Base-by-base conservation (phyloP, 2,888 invertebrate genomes). In the Meta bourneti region DNA sequence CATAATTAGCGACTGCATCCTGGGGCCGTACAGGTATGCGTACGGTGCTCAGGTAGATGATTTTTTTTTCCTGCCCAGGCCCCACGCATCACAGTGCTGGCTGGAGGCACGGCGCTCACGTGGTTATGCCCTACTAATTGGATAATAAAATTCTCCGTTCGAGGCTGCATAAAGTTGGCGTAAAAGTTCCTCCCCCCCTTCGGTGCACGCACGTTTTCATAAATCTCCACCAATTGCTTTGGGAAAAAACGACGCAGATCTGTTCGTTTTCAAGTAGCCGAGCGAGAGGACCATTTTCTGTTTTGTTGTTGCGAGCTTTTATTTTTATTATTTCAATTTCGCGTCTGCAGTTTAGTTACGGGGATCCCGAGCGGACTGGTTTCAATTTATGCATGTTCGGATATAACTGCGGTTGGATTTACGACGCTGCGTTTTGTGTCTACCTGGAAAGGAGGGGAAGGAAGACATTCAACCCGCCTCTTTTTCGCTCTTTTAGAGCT, bases 101-200 rank as follows among this genome's bases (percentile, higher is more conserved):
- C 79, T 90, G 82, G 87, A 91, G 87, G 84, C 84, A 79, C 74
- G 83, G 87, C 61, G 71, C 79, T 91, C 91, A 89, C 91, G 91
- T 89, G 91, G 91, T 89, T 92, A 88, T 89, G 89, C 89, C 89
- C 88, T 89, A 92, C 91, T 92, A 92, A 92, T 92, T 92, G 91
- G 91, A 88, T 92, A 88, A 92, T 92, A 92, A 92, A 92, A 92
- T 92, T 80, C 89, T 75, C 49, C 82, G 74, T 85, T 90, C 90
- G 78, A 75, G 86, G 82, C 89, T 83, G 84, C 89, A 88, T 88
- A 88, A 83, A 91, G 83, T 82, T 71, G 82, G 77, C 90, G 84
- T 79, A 80, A 90, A 89, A 88, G n/a, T 51, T 54, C 20, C 16
- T 13, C 77, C 54, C 74, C 61, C 74, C 11, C 52, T 48, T 80